phyloP scores from a whole-genome alignment of 1,140 invertebrate species.

The Apolygus lucorum region DNA sequence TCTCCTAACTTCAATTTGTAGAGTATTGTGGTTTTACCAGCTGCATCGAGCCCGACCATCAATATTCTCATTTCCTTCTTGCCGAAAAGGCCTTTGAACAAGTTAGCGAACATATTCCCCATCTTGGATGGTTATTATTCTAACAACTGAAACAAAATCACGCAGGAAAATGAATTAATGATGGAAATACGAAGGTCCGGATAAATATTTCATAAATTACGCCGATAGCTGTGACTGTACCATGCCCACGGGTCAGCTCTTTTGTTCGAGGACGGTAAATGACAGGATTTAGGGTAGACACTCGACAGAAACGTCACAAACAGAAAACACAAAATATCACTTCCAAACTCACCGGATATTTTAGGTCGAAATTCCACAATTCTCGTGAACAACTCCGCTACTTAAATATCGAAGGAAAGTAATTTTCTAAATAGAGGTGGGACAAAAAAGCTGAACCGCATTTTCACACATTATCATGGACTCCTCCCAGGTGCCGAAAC shows the following conservation, averaged over 20 bases:
- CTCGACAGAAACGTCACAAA: background rate
- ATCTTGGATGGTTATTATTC: slow-evolving; percentile 31
- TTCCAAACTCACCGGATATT: too few relatives aligned
- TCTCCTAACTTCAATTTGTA: slow-evolving; percentile 99
- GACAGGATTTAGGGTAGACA: background rate
- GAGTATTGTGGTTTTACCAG: slow-evolving; percentile 99
- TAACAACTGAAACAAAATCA: slow-evolving; percentile 17
- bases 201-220: slow-evolving; percentile 6
- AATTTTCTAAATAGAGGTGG: too few relatives aligned
- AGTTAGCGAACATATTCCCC: slow-evolving; percentile 37
- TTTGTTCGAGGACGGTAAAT: background rate
- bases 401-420: too few relatives aligned
- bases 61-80: slow-evolving; percentile 98
- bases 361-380: too few relatives aligned
- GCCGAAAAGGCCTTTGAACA: slow-evolving; percentile 69
- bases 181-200: background rate
- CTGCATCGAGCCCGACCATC: slow-evolving; percentile 93
- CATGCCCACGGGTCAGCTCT: slow-evolving; percentile 9
- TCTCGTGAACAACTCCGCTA: too few relatives aligned
- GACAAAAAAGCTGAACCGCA: background rate
- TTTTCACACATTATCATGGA: slow-evolving; percentile 8
- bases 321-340: too few relatives aligned
- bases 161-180: background rate
- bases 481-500: slow-evolving; percentile 15
- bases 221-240: too few relatives aligned